A percentile compares a stretch with the other conserved stretches of the same genome.
phyloP scores from a whole-genome alignment of 2,888 invertebrate genomes.

The Sinohyriopsis cumingii region DNA sequence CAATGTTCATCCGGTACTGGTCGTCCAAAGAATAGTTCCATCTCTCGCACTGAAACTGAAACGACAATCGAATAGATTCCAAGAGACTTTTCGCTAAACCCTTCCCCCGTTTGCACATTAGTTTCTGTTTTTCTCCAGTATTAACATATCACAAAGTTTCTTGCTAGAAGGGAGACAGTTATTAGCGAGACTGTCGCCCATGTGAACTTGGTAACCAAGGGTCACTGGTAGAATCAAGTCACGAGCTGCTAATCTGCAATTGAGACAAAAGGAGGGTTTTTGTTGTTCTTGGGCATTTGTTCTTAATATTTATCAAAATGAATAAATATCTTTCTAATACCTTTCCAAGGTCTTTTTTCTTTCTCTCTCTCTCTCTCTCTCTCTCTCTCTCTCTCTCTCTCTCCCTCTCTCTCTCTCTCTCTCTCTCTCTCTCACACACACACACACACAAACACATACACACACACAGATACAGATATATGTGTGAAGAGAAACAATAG shows the following conservation, averaged over 20 bases:
- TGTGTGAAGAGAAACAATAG: too few relatives aligned
- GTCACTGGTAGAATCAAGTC: slow-evolving; percentile 26
- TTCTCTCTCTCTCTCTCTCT: too few relatives aligned
- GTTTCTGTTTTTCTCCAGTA: slow-evolving; percentile 81
- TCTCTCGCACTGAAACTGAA: slow-evolving; percentile 92
- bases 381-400: too few relatives aligned
- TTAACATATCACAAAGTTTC: slow-evolving; percentile 56
- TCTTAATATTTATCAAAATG: too few relatives aligned
- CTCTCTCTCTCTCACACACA: too few relatives aligned
- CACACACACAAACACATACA: too few relatives aligned
- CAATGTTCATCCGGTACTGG: slow-evolving; percentile 94
- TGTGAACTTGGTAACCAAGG: slow-evolving; percentile 24
- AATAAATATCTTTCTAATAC: too few relatives aligned
- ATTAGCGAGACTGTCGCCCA: slow-evolving; percentile 17
- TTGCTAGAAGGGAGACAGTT: slow-evolving; percentile 27
- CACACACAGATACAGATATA: too few relatives aligned
- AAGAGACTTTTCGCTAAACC: slow-evolving; percentile 93
- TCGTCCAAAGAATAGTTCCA: slow-evolving; percentile 98
- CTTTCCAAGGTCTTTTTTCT: too few relatives aligned
- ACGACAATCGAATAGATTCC: slow-evolving; percentile 92
- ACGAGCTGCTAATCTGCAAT: slow-evolving; percentile 30
- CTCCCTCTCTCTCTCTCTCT: too few relatives aligned
- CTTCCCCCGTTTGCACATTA: slow-evolving; percentile 90
- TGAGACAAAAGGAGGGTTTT: too few relatives aligned
- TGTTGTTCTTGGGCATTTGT: too few relatives aligned